phyloP scores from a whole-genome alignment of 1,140 invertebrate genomes.

The Heterodera schachtii region DNA sequence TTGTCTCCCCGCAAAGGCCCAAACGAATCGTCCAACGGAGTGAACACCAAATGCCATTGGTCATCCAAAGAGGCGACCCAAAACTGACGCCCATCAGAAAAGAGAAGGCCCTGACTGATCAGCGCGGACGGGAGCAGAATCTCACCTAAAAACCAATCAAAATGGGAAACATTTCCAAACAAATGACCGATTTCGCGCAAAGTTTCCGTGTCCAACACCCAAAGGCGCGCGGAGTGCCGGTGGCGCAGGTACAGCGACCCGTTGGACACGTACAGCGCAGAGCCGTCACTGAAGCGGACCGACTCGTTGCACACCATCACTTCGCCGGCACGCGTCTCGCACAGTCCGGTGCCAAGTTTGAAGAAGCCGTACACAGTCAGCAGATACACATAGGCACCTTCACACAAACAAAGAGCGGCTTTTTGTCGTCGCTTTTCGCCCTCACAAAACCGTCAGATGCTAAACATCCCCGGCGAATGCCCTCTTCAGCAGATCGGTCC shows the following conservation, averaged over 20 bases:
- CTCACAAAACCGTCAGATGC: slow-evolving; percentile 37
- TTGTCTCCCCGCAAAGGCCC: slow-evolving; percentile 24
- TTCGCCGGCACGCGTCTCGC: slow-evolving; percentile 57
- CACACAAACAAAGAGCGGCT: slow-evolving; percentile 14
- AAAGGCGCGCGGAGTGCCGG: slow-evolving; percentile 58
- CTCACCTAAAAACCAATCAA: slow-evolving; percentile 42
- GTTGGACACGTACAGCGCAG: slow-evolving; percentile 53
- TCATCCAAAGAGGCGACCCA: slow-evolving; percentile 48
- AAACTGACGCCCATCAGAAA: slow-evolving; percentile 55
- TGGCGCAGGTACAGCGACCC: slow-evolving; percentile 59
- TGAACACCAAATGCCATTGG: slow-evolving; percentile 50
- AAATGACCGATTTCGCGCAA: slow-evolving; percentile 48
- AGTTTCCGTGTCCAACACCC: slow-evolving; percentile 59
- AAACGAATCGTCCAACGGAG: slow-evolving; percentile 52
- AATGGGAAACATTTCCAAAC: background rate
- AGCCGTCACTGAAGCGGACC: slow-evolving; percentile 52
- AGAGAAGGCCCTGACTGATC: slow-evolving; percentile 52
- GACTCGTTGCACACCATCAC: slow-evolving; percentile 55
- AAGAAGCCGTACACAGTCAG: slow-evolving; percentile 59
- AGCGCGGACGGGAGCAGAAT: slow-evolving; percentile 55
- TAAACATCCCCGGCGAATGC: slow-evolving; percentile 32
- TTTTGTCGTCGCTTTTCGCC: background rate
- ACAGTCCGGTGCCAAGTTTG: slow-evolving; percentile 59
- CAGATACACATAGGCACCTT: slow-evolving; percentile 55
- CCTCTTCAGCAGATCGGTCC: background rate